A percentile compares a stretch with the other conserved stretches of the same genome.
These are phyloP conservation scores for Callimorpha dominula DNA, from an alignment of 2,888 invertebrate genomes.

Conservation along the genomic window DNA sequence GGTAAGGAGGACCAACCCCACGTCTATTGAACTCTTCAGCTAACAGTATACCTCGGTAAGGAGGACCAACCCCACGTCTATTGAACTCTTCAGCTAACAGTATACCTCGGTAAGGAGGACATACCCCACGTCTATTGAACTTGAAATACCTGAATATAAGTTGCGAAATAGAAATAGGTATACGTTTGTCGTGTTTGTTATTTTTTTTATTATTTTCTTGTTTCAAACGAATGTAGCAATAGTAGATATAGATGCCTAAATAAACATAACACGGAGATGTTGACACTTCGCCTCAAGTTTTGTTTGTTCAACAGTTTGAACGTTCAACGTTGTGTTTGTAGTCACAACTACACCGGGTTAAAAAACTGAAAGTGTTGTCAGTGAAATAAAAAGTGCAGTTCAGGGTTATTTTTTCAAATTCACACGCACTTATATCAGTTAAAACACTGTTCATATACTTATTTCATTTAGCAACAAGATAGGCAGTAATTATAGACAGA, in stretches of 20 bases:
- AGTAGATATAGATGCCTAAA: constrained; percentile 1
- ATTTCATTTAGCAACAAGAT: background rate
- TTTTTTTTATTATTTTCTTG: constrained; percentile 8
- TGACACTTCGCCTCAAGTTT: background rate
- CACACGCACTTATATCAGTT: background rate
- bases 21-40: no score
- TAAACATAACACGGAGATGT: constrained; percentile 6
- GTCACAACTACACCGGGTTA: background rate
- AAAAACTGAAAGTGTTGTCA: background rate
- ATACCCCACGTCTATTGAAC: background rate
- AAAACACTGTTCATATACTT: no score
- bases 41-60: no score
- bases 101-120: no score
- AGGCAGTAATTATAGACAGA: background rate
- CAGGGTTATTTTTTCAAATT: background rate
- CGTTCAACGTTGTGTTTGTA: background rate
- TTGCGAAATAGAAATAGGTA: background rate
- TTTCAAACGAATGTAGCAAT: constrained; percentile 2
- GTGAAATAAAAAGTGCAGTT: background rate
- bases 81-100: no score
- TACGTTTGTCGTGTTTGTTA: background rate
- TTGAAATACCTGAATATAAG: background rate
- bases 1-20: no score
- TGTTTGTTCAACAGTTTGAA: constrained; percentile 8
- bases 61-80: no score